A percentile compares a stretch with the other conserved stretches of the same genome.
Evolutionary conservation across 2,113 vertebrate species (phyloP).

Genomic region (Myotis yumanensis): DNA sequence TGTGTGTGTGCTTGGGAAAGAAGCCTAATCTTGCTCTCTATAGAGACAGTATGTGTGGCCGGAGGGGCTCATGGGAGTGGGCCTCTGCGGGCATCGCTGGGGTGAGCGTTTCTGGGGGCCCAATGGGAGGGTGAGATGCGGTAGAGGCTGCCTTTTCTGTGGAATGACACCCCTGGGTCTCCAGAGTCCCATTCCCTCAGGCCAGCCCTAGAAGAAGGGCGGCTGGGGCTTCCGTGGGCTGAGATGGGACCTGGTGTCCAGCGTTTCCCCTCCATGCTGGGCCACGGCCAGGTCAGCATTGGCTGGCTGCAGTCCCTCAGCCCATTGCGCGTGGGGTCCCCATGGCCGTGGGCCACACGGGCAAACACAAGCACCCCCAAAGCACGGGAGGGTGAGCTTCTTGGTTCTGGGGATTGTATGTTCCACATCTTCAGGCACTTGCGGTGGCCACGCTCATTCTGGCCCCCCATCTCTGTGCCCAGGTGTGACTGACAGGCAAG

Average conservation of each 20-base stretch:
- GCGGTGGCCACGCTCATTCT: neutral
- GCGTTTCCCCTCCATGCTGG: neutral
- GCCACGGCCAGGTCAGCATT: neutral
- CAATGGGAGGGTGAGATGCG: neutral
- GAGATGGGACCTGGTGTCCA: neutral
- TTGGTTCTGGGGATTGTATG: neutral
- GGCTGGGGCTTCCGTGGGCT: neutral
- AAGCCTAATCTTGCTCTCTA: conserved; percentile 21
- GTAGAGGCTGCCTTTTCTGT: neutral
- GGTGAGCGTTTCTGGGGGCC: neutral
- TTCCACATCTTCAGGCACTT: neutral
- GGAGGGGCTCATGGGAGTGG: neutral
- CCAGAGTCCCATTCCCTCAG: neutral
- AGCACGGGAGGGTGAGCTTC: neutral
- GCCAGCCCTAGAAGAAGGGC: neutral
- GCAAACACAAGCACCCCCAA: neutral
- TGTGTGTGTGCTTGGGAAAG: conserved; percentile 36
- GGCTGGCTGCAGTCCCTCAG: neutral
- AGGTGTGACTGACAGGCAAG: neutral
- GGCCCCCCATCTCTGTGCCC: neutral
- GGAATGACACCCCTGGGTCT: neutral
- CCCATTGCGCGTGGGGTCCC: too few species aligned
- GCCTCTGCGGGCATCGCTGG: too few species aligned
- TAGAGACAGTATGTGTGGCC: conserved; percentile 27
- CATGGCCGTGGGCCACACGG: too few species aligned